Evolutionary conservation across 2,888 invertebrate species (phyloP), one percentile per base, ranked within the genome.

Genomic region (Malacosoma neustria): DNA sequence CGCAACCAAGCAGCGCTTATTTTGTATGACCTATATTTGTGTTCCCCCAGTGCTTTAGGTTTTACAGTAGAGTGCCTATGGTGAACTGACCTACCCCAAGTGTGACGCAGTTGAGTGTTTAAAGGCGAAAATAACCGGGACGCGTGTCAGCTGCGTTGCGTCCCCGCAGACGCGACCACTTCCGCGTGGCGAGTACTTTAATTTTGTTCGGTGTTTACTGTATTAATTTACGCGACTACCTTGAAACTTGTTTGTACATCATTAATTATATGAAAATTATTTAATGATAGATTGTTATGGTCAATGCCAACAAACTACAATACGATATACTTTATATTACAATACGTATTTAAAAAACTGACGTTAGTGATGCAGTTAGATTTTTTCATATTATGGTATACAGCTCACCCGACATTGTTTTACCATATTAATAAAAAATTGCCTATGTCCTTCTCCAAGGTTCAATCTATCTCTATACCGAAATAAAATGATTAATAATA

Each of bases 1-100:
- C 48, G 51, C 53, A 46, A 41, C 51, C 51, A 38, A 43, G 56
- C 47, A 60, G 49, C 55, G 60, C 61, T 62, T 64, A 62, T 63
- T 63, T 63, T 72, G 62, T 50, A 72, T 76, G 82, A 82, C 82
- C 80, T 80, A 81, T 59, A 79, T 82, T 22, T 22, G 9, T 61
- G 57, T 51, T 72, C 79, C 80, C 81, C 75, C 72, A 64, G 67
- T 64, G 71, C 71, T 77, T 62, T 79, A 82, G 82, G 72, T 73
- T 61, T 77, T 74, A 63, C 73, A 64, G 57, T 69, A 49, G 67
- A 69, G 66, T 76, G 70, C 73, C 72, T 81, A 72, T 66, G 64
- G 55, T 57, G 11, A 43, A 70, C 72, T 69, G 84, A 85, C 84
- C 84, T 85, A 63, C 72, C 75, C 45, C 71, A 85, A 76, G 57